A percentile compares a stretch with the other conserved stretches of the same genome.
These are phyloP conservation scores for Papilio machaon DNA, from an alignment of 1,140 invertebrate genomes.

Conservation along the genomic window DNA sequence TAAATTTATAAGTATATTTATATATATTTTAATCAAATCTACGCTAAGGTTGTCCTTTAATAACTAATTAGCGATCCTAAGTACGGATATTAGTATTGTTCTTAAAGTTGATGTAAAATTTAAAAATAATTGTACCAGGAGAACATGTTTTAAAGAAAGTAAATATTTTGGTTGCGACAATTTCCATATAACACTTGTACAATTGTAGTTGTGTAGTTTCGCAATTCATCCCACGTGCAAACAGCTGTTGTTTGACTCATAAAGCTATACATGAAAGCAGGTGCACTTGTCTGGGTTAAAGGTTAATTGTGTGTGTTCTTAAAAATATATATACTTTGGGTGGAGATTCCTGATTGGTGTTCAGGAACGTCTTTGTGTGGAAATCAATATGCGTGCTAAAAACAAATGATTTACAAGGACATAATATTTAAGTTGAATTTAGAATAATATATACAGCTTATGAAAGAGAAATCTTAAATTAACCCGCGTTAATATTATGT, in stretches of 20 bases:
- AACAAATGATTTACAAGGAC: not conserved
- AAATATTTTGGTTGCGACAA: not conserved
- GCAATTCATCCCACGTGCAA: not conserved
- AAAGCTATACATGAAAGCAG: not conserved
- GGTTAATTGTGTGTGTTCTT: not conserved
- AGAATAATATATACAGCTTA: too few relatives aligned
- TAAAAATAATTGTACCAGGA: constrained; percentile 3
- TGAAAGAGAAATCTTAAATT: too few relatives aligned
- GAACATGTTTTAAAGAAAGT: not conserved
- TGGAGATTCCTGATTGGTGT: too few relatives aligned
- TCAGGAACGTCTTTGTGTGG: not conserved
- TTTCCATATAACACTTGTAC: not conserved
- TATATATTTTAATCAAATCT: not conserved
- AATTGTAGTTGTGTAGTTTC: not conserved
- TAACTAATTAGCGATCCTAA: not conserved
- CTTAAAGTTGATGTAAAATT: not conserved
- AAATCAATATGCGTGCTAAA: not conserved
- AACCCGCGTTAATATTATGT: too few relatives aligned
- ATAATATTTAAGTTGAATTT: too few relatives aligned
- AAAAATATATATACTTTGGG: not conserved
- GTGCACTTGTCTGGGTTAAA: not conserved
- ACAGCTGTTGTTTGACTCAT: constrained; percentile 1
- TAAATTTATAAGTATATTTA: not conserved
- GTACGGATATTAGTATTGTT: not conserved
- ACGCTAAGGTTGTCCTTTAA: not conserved